Percentiles rank a stretch among this genome's conserved stretches.
phyloP scores from a whole-genome alignment of 2,888 invertebrate species.

The Leptura quadrifasciata region DNA sequence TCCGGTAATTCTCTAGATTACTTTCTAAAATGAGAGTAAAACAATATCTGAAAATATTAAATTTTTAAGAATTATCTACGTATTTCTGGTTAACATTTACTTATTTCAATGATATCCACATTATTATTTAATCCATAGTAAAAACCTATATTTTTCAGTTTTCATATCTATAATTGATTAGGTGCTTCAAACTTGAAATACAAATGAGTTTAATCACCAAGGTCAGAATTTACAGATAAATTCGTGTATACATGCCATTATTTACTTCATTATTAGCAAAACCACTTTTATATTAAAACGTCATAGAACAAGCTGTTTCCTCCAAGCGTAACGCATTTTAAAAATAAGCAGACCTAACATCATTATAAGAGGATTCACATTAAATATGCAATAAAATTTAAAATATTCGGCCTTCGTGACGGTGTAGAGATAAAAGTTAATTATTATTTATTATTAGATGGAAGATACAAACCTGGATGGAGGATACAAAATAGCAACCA shows the following conservation, averaged over 20 bases:
- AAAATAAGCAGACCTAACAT: neutral
- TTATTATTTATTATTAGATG: slow-evolving; percentile 15
- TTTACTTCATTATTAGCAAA: slow-evolving; percentile 24
- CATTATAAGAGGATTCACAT: slow-evolving; percentile 13
- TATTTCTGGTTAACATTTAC: neutral
- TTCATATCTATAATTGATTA: slow-evolving; percentile 7
- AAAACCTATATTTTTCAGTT: slow-evolving; percentile 7
- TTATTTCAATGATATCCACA: slow-evolving; percentile 1
- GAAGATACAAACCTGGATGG: neutral
- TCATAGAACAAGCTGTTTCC: slow-evolving; percentile 8
- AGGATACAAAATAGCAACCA: slow-evolving; percentile 12
- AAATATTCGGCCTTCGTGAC: slow-evolving; percentile 11
- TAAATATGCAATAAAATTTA: slow-evolving; percentile 4
- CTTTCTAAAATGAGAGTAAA: too few species aligned
- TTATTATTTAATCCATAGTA: slow-evolving; percentile 2
- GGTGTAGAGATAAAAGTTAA: slow-evolving; percentile 9
- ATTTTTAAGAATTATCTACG: neutral
- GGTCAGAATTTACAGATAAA: slow-evolving; percentile 32
- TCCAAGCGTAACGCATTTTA: slow-evolving; percentile 8
- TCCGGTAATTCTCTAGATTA: neutral
- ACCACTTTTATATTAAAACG: slow-evolving; percentile 21
- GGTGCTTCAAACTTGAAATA: slow-evolving; percentile 20
- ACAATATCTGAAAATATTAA: neutral
- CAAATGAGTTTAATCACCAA: slow-evolving; percentile 27
- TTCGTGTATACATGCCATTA: neutral